Evolutionary conservation across 35 echinoderm and acorn worm genomes (phyloP), one percentile per base, ranked within the genome.

Genomic region (Stichopus chloronotus): DNA sequence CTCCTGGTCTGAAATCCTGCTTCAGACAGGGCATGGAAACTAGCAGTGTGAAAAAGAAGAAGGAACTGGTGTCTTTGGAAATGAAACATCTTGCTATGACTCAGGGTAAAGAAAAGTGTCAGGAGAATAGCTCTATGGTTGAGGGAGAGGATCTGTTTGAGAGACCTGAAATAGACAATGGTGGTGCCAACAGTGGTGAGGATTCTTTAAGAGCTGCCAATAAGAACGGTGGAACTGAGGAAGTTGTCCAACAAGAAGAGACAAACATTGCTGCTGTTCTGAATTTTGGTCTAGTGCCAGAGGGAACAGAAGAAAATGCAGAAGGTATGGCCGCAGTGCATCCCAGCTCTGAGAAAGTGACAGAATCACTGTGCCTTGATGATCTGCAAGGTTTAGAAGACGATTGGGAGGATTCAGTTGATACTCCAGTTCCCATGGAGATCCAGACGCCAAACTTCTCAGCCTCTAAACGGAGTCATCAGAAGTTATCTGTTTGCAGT

Each of bases 361-460:
- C 22, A 25, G 24, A 30, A 4, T 24, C 59, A 12, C 23, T 72
- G 21, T 58, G 20, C 6, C 11, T 63, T 8, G 87, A 89, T 25
- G 57, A 89, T 61, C 61, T 69, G 25, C 16, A 72, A 21, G 87
- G 60, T 17, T 65, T 94, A 9, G 61, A 56, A 6, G 93, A 94
- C 68, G 93, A 94, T 5, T 76, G 83, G 83, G 77, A 94, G 22
- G 92, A 88, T 7, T 25, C 68, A 56, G 57, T 79, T 24, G 24
- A 59, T 81, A 78, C 17, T 57, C 92, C 92, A 59, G 65, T 43
- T 83, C 55, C 59, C 17, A 58, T 58, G 68, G 83, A 93, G 9
- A 59, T 93, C 59, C 52, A 87, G 13, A 93, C 92, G 17, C 92
- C 92, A 93, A 92, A 72, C 43, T 24, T 92, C 59, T 53, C 57